Base-by-base conservation (phyloP, 2,797 vertebrate genomes). In the Antrozous pallidus region DNA sequence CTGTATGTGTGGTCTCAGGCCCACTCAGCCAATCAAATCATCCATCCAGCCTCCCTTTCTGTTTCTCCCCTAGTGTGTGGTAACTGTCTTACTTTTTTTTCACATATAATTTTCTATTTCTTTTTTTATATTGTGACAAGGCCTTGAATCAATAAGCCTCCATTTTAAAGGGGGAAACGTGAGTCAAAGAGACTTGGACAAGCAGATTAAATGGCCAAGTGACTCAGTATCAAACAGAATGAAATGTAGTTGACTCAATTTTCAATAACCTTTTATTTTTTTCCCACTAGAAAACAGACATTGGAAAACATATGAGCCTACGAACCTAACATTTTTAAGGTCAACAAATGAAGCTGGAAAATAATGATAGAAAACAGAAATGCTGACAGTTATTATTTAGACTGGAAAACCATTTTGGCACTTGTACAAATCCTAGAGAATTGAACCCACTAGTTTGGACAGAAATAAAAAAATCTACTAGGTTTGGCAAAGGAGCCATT, bases 261-360 rank as follows among this genome's bases (percentile, higher is more conserved):
- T 79, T 81, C 93, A 75, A 75, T 65, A 65, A 54, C 45, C 54
- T 47, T 83, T 79, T 26, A 28, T 42, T 78, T 67, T 88, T 91
- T 81, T 40, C 89, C 89, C 24, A 56, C 40, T 80, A 31, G 74
- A 88, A 93, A 90, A 85, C 81, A 80, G 33, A 49, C 40, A 31
- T 14, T 40, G 22, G 73, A 61, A 94, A 80, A 91, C 36, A 56
- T 3, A 69, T 5, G 77, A 92, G 33, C 91, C 36, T 26, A 47
- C 1, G 58, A 93, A 75, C 33, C 36, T 71, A 63, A 71, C n/a
- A 77, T 81, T 95, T 74, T 91, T 75, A 73, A 94, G 75, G 92
- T 73, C 88, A 84, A 54, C 47, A 79, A 91, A 88, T n/a, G 38
- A 80, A 79, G n/a, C 40, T 49, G 17, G 51, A 47, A 90, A 94